Conservation (phyloP, 2,888 invertebrate genomes). For the Shargacucullia verbasci region DNA sequence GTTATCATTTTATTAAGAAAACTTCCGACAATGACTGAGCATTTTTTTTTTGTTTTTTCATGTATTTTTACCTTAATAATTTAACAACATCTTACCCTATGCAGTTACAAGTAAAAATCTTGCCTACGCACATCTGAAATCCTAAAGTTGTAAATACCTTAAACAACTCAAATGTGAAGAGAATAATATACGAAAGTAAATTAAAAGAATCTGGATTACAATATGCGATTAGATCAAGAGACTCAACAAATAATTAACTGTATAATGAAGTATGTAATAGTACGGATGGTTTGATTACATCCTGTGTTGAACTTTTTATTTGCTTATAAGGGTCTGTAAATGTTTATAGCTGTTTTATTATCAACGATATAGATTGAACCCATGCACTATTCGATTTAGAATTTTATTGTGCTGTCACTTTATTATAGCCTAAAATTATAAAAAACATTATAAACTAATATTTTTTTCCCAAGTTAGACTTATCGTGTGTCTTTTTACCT, state of each 20-base stretch:
- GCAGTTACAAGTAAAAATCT: too few relatives aligned
- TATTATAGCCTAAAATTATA: background rate
- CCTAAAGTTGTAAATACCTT: too few relatives aligned
- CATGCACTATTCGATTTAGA: constrained; percentile 31
- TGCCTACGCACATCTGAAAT: too few relatives aligned
- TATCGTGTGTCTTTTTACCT: too few relatives aligned
- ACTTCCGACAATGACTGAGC: too few relatives aligned
- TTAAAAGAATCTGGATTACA: constrained; percentile 49
- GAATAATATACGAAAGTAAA: constrained; percentile 32
- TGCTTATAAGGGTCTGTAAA: constrained; percentile 47
- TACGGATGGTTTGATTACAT: constrained; percentile 52
- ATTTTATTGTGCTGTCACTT: constrained; percentile 28
- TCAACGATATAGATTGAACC: constrained; percentile 40
- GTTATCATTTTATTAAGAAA: too few relatives aligned
- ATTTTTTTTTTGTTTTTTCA: too few relatives aligned
- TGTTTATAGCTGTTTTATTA: constrained; percentile 55
- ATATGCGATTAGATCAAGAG: constrained; percentile 49
- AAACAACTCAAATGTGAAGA: background rate
- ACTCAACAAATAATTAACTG: constrained; percentile 53
- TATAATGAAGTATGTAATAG: constrained; percentile 54
- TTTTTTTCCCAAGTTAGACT: background rate
- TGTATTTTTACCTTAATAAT: too few relatives aligned
- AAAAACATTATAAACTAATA: background rate
- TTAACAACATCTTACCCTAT: too few relatives aligned
- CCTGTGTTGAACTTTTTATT: constrained; percentile 51